These are phyloP conservation scores for Saguinus imperator DNA, from an alignment of 2,113 vertebrate genomes.

Conservation along the genomic window DNA sequence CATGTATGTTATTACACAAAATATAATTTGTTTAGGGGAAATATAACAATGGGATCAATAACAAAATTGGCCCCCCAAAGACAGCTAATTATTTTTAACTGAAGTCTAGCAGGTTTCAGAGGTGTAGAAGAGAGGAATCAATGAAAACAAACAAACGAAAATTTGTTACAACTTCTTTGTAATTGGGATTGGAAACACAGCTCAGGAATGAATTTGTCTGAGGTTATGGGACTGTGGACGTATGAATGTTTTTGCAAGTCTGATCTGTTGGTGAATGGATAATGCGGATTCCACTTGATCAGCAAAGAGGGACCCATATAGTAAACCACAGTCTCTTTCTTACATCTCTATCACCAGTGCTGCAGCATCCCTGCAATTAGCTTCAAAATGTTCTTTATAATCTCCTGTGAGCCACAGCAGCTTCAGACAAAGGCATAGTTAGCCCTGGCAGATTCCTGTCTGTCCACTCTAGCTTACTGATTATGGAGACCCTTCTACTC, in stretches of 20 bases:
- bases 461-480: fast-evolving
- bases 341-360: too few species aligned
- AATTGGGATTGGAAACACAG: fast-evolving
- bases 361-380: not conserved
- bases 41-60: not conserved
- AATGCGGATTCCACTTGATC: too few species aligned
- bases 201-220: not conserved
- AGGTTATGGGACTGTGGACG: not conserved
- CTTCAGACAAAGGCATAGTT: not conserved
- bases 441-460: fast-evolving
- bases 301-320: fast-evolving
- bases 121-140: fast-evolving
- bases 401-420: not conserved
- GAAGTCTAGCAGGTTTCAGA: not conserved
- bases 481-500: fast-evolving
- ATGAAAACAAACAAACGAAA: not conserved
- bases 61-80: not conserved
- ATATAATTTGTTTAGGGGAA: not conserved
- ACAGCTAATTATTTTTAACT: not conserved
- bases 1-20: not conserved
- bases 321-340: not conserved
- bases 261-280: not conserved
- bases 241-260: fast-evolving
- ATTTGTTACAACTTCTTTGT: not conserved
- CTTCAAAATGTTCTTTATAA: not conserved